Conservation (phyloP, 2,888 invertebrate genomes). For the Flexamia atlantica region DNA sequence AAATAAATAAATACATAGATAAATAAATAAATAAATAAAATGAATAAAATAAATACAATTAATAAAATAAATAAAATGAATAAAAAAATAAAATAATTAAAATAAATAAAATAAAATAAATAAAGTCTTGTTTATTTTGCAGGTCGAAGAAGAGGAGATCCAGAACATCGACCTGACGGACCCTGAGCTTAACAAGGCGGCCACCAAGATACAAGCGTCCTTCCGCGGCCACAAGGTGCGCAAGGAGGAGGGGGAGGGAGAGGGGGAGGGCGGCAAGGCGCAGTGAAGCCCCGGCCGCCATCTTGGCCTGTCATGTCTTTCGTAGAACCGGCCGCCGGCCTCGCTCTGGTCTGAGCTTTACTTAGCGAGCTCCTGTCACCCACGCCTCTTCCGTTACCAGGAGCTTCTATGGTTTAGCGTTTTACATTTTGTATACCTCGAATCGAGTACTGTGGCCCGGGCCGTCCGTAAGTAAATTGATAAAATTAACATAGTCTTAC, state of each 20-base stretch:
- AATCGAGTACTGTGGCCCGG: too few species aligned
- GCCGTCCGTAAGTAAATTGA: too few species aligned
- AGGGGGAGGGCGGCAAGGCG: slow-evolving; percentile 18
- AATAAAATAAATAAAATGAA: too few species aligned
- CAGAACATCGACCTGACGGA: slow-evolving; percentile 90
- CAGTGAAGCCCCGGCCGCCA: slow-evolving; percentile 36
- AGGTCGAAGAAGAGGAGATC: slow-evolving; percentile 81
- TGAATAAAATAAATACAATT: too few species aligned
- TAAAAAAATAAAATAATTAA: too few species aligned
- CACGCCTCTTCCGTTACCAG: slow-evolving; percentile 33
- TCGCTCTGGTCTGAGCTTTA: slow-evolving; percentile 14
- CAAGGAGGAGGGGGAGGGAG: slow-evolving; percentile 79
- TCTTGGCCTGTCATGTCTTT: slow-evolving; percentile 43
- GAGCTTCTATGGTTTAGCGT: slow-evolving; percentile 41
- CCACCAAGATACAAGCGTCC: slow-evolving; percentile 94
- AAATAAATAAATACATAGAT: too few species aligned
- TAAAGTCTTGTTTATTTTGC: slow-evolving; percentile 68
- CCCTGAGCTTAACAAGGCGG: slow-evolving; percentile 92
- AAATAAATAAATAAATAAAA: too few species aligned
- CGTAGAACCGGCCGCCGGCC: slow-evolving; percentile 5
- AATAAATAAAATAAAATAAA: too few species aligned
- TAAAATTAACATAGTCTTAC: too few species aligned
- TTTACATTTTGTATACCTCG: slow-evolving; percentile 22
- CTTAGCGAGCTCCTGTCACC: slow-evolving; percentile 24
- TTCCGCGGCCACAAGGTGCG: slow-evolving; percentile 94